Base-by-base conservation (phyloP, 1,140 invertebrate species). In the Eriosoma lanigerum region DNA sequence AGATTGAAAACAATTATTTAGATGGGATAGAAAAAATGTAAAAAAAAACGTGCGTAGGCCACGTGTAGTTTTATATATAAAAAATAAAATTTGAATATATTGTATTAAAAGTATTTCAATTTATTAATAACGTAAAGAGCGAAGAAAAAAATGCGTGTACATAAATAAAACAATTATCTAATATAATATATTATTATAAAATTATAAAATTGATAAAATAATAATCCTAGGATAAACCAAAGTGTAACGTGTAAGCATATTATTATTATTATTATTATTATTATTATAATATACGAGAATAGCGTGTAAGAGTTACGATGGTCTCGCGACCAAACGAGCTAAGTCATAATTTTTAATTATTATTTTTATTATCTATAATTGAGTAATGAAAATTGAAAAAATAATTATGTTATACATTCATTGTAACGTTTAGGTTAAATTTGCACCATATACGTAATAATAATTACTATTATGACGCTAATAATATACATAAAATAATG, bases 391-490 rank as follows among this genome's bases (percentile, higher is more conserved):
- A 73, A 75, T 4, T 8, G 8, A 44, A 24, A 54, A 56, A 76
- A 58, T n/a, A 60, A 60, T 46, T 46, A 26, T 78, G 75, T 78
- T n/a, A 38, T 38, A 38, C 3, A 8, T 38, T 62, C 38, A 78
- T 78, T 78, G 68, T 72, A 78, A 60, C 29, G 19, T 46, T 60
- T 78, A 78, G 75, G 56, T 78, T 78, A 78, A 78, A 46, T 60
- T 78, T 58, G 72, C 72, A 75, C 72, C 72, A 44, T 21, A 21
- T 75, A 75, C 17, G 48, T 38, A 4, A 38, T 38, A 38, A 38
- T n/a, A n/a, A n/a, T n/a, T n/a, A 66, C 29, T 50, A 75, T 54
- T 13, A 75, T 19, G 19, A 75, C 50, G 70, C 56, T 75, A 56
- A 76, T 46, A 24, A n/a, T n/a, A n/a, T n/a, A n/a, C 15, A 46